Evolutionary conservation across 2,113 vertebrate species (phyloP), one percentile per base, ranked within the genome.

Genomic region (Rhynchomys soricoides): DNA sequence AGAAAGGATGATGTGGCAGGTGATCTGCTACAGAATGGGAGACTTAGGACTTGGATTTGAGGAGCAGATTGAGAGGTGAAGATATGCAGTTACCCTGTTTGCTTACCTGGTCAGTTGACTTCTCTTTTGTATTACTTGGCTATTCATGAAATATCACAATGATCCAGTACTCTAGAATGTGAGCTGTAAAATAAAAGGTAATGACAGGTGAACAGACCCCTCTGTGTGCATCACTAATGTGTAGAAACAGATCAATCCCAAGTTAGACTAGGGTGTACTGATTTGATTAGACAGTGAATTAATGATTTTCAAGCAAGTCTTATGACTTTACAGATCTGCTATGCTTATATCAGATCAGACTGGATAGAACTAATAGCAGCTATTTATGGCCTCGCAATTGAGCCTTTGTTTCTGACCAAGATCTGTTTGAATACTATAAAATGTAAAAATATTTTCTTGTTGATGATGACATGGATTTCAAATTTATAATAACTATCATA

Each of bases 191-290:
- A 59, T 7, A 55, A 45, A 87, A 11, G 10, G 4, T 71, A 74
- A 12, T 16, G 17, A 45, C 21, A 43, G 21, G 4, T 70, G n/a
- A 7, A 73, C 1, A 34, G 16, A 26, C 7, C 7, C 87, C 10
- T 0, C 70, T 59, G 7, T 77, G 4, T 73, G 57, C 62, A 68
- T 15, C 31, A 37, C 11, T 66, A 75, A 86, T 4, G 45, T 90
- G 16, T 57, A 37, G 45, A 15, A 50, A 43, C n/a, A 79, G 22
- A 64, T 88, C 21, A 15, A 16, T 68, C 0, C 26, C 31, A 34
- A 48, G 31, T 15, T 52, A 75, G n/a, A 81, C 86, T 82, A 6
- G 0, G 29, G n/a, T 52, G 2, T 0, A 62, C 0, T 50, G 0
- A n/a, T 75, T 81, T 22, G 73, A 43, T 64, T 79, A n/a, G 15